Evolutionary conservation across 2,113 vertebrate genomes (phyloP).

Genomic region (Nycticebus coucang): DNA sequence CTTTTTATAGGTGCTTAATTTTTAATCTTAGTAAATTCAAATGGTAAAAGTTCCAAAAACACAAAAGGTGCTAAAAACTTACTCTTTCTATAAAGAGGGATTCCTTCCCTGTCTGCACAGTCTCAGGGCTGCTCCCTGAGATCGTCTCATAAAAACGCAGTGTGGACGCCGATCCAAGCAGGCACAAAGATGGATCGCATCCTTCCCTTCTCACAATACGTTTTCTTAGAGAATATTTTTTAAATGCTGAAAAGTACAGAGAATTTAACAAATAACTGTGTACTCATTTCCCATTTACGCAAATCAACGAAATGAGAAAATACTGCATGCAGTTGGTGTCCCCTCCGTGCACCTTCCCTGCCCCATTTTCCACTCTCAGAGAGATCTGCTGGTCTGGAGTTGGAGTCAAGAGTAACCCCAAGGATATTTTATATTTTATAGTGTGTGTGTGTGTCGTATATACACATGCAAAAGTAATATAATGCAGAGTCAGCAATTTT

Average conservation of each 20-base stretch:
- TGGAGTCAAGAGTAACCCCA: background rate
- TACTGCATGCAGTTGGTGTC: too few species aligned
- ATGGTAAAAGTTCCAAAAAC: background rate
- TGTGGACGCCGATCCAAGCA: fast-evolving
- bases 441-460: background rate
- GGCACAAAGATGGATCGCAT: too few species aligned
- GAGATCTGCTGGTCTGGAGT: background rate
- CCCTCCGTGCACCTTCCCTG: background rate
- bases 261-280: background rate
- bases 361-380: background rate
- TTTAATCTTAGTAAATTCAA: background rate
- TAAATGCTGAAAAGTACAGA: background rate
- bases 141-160: background rate
- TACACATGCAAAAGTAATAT: background rate
- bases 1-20: background rate
- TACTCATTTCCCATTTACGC: background rate
- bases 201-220: background rate
- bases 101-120: background rate
- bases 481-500: too few species aligned
- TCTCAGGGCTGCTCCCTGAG: background rate
- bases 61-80: background rate
- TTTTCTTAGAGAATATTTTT: background rate
- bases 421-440: background rate
- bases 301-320: background rate
- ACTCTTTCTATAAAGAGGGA: background rate